phyloP scores from a whole-genome alignment of 2,797 vertebrate species.

The Epinephelus malabaricus region DNA sequence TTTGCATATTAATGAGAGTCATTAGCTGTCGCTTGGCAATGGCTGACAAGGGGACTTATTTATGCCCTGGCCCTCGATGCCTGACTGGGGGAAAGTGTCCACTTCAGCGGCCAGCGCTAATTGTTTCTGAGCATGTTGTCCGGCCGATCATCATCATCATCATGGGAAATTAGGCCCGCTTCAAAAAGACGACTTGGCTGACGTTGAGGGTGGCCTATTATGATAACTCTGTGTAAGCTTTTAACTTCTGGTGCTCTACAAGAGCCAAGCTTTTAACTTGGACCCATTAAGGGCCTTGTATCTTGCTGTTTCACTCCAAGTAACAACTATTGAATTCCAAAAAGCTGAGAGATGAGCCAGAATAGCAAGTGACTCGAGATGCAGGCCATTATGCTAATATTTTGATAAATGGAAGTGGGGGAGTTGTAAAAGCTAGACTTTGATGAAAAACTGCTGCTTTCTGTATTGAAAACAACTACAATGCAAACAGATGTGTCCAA shows the following conservation, averaged over 20 bases:
- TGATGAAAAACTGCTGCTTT: not conserved
- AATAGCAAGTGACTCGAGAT: conserved; percentile 45
- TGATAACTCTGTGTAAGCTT: conserved; percentile 82
- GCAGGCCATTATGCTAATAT: conserved; percentile 58
- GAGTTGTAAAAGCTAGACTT: conserved; percentile 8
- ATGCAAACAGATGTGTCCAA: conserved; percentile 22
- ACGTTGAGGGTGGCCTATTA: conserved; percentile 79
- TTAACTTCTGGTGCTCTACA: conserved; percentile 82
- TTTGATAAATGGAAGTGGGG: conserved; percentile 42
- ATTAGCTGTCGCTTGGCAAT: conserved; percentile 88
- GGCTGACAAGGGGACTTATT: conserved; percentile 90
- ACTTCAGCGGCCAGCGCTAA: conserved; percentile 85
- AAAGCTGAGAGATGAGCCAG: conserved; percentile 59
- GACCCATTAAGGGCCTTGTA: conserved; percentile 71
- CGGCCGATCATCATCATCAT: conserved; percentile 84
- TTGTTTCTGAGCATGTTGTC: conserved; percentile 90
- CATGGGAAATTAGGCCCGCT: conserved; percentile 81
- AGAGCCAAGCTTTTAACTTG: conserved; percentile 79
- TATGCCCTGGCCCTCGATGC: conserved; percentile 84
- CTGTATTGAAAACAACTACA: conserved; percentile 16
- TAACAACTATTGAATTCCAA: conserved; percentile 72
- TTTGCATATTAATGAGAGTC: conserved; percentile 93
- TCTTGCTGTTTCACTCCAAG: conserved; percentile 63
- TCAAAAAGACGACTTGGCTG: conserved; percentile 78
- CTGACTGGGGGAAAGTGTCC: conserved; percentile 83